Conservation (phyloP, 2,797 vertebrate genomes). For the Danio tinwini region DNA sequence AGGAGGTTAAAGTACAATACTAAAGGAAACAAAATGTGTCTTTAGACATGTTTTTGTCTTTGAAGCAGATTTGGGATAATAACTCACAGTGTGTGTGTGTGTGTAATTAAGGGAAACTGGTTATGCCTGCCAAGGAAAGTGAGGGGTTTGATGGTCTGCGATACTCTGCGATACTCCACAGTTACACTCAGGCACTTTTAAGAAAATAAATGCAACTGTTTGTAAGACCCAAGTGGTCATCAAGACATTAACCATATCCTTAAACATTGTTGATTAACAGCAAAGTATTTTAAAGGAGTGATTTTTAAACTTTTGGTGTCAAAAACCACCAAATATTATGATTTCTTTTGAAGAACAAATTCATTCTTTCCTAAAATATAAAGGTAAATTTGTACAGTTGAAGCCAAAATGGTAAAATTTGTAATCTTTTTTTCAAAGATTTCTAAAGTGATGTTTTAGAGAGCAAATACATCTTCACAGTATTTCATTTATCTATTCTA, state of each 20-base stretch:
- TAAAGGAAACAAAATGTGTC: conserved; percentile 15
- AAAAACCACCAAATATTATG: background rate
- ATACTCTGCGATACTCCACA: background rate
- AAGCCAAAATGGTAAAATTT: too few relatives aligned
- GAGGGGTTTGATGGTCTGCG: conserved; percentile 28
- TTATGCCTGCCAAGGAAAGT: conserved; percentile 38
- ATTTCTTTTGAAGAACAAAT: background rate
- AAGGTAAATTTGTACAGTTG: background rate
- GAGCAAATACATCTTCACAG: too few relatives aligned
- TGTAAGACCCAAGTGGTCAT: background rate
- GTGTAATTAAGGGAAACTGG: conserved; percentile 54
- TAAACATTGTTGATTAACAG: background rate
- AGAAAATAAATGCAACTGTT: conserved; percentile 14
- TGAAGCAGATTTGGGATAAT: conserved; percentile 47
- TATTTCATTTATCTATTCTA: too few relatives aligned
- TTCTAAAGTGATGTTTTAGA: too few relatives aligned
- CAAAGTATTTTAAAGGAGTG: background rate
- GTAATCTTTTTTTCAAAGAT: too few relatives aligned
- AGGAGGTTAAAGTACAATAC: background rate
- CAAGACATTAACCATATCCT: background rate
- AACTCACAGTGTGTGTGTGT: conserved; percentile 55
- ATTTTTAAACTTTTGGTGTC: background rate
- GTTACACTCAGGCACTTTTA: conserved; percentile 23
- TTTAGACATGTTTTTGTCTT: conserved; percentile 51
- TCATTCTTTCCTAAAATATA: background rate